A percentile compares a stretch with the other conserved stretches of the same genome.
These are phyloP conservation scores for Athalia circularis DNA, from an alignment of 2,888 invertebrate genomes.

Conservation along the genomic window DNA sequence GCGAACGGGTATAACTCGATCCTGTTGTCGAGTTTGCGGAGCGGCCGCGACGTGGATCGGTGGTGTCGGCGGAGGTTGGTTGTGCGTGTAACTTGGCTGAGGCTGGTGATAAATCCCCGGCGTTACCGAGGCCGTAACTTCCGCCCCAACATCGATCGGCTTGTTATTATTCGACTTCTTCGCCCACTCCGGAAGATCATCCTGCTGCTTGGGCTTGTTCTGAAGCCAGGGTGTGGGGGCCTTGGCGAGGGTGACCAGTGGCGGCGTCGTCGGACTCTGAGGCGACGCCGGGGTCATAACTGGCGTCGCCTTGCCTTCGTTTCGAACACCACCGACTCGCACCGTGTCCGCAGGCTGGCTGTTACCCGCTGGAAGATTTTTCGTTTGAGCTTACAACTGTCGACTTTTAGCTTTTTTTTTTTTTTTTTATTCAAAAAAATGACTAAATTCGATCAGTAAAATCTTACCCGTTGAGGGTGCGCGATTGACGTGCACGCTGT, in stretches of 20 bases:
- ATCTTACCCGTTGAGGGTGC: slow-evolving; percentile 54
- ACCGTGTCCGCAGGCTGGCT: slow-evolving; percentile 8
- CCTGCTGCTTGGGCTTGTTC: slow-evolving; percentile 68
- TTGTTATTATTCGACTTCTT: slow-evolving; percentile 67
- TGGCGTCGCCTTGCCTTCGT: slow-evolving; percentile 61
- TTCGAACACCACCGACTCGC: slow-evolving; percentile 54
- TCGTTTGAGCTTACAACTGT: too few relatives aligned
- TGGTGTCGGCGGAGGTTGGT: slow-evolving; percentile 51
- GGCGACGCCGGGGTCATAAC: slow-evolving; percentile 59
- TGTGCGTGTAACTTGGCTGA: slow-evolving; percentile 57
- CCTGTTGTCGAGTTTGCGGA: slow-evolving; percentile 57
- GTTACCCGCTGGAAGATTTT: neutral
- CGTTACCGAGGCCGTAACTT: slow-evolving; percentile 57
- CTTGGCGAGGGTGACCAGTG: slow-evolving; percentile 76
- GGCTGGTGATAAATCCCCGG: slow-evolving; percentile 64
- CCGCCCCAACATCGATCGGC: slow-evolving; percentile 59
- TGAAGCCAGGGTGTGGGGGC: slow-evolving; percentile 80
- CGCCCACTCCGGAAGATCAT: slow-evolving; percentile 76
- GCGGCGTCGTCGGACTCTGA: slow-evolving; percentile 67
- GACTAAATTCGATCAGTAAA: neutral
- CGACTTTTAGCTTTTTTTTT: too few relatives aligned
- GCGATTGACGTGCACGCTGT: slow-evolving; percentile 55
- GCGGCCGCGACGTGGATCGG: slow-evolving; percentile 54
- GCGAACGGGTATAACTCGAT: slow-evolving; percentile 64
- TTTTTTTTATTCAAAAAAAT: neutral